Percentiles rank a stretch among this genome's conserved stretches.
Evolutionary conservation across 2,888 invertebrate genomes (phyloP).

Genomic region (Dysmachus trigonus): DNA sequence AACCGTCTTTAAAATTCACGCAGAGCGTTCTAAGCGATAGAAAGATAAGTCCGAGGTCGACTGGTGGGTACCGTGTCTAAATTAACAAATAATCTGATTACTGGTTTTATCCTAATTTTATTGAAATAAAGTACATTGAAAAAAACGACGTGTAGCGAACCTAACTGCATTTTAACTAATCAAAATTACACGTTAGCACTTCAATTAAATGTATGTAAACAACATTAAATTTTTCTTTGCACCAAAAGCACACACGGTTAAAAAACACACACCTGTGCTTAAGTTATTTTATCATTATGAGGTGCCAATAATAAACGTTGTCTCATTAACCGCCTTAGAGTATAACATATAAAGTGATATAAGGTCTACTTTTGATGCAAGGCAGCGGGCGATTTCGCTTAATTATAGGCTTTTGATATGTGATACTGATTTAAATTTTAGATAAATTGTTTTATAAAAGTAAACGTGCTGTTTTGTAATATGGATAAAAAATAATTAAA

Average conservation of each 20-base stretch:
- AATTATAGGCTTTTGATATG: not conserved
- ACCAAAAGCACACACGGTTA: not conserved
- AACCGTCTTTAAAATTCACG: not conserved
- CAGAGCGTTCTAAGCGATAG: not conserved
- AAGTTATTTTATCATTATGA: not conserved
- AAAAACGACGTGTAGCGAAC: not conserved
- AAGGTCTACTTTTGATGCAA: not conserved
- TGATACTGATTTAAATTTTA: too few relatives aligned
- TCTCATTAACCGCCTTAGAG: not conserved
- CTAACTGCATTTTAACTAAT: not conserved
- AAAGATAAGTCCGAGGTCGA: not conserved
- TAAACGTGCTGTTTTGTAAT: too few relatives aligned
- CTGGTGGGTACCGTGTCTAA: not conserved
- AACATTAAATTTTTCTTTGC: not conserved
- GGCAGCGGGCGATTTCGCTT: not conserved
- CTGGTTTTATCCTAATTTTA: not conserved
- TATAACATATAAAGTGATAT: not conserved
- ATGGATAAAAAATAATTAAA: not conserved
- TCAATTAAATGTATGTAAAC: not conserved
- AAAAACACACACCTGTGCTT: not conserved
- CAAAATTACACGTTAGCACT: not conserved
- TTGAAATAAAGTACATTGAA: not conserved
- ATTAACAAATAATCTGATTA: not conserved
- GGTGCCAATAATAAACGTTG: not conserved
- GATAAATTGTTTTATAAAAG: too few relatives aligned